Conservation (phyloP, 2,888 invertebrate species). For the Maniola hyperantus region DNA sequence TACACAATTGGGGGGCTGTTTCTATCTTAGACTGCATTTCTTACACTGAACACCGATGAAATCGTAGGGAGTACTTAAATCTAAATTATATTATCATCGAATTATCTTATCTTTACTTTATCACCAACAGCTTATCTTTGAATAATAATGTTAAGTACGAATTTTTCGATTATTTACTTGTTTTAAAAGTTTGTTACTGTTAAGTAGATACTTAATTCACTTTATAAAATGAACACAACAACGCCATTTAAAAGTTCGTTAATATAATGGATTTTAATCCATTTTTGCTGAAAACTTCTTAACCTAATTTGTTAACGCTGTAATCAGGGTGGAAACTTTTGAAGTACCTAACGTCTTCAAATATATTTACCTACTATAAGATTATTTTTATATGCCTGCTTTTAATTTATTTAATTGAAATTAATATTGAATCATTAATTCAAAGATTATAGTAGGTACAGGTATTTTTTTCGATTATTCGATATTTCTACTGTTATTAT, state of each 20-base stretch:
- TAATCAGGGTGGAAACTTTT: not conserved
- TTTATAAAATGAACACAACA: conserved; percentile 11
- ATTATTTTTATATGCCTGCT: no score
- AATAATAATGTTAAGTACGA: not conserved
- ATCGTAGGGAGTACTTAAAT: no score
- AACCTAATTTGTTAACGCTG: conserved; percentile 22
- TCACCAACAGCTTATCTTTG: not conserved
- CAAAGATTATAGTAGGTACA: no score
- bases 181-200: not conserved
- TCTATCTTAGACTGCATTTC: no score
- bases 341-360: not conserved
- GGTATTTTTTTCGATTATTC: no score
- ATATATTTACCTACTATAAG: not conserved
- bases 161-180: not conserved
- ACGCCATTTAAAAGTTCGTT: conserved; percentile 18
- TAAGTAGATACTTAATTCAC: not conserved
- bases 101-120: no score
- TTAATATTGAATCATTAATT: no score
- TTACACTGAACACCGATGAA: no score
- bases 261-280: conserved; percentile 18
- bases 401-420: no score
- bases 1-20: no score
- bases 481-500: no score
- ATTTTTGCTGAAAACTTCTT: conserved; percentile 5
- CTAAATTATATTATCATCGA: no score